Evolutionary conservation across 2,797 vertebrate species (phyloP), one percentile per base, ranked within the genome.

Genomic region (Halcyon smyrnensis): DNA sequence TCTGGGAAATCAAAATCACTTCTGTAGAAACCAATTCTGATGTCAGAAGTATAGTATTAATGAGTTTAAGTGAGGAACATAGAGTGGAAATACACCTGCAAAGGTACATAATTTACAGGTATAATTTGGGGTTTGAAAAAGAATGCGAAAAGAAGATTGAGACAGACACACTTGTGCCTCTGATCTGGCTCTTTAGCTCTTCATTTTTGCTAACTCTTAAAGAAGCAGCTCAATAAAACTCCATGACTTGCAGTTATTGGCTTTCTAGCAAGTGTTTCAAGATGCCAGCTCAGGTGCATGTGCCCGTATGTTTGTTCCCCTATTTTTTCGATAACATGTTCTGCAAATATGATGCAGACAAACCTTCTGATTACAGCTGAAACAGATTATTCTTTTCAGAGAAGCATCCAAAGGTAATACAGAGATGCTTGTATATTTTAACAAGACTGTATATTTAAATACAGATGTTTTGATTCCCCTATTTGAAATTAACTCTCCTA

Each of bases 1-100:
- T 84, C 57, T 73, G 45, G 85, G 68, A 93, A 94, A 51, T 92
- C 21, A 59, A 65, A 94, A 87, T 89, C 45, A 54, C 56, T 94
- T 77, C 65, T 87, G 84, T 84, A 77, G 36, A 43, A 87, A 51
- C 25, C 64, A 90, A 8, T 71, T 90, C 14, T 89, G 60, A 84
- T 93, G 60, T 80, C 81, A 83, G 41, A 83, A 83, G 45, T 23
- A 48, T 39, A 56, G 9, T 71, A 54, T 75, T 87, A 70, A 82
- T 89, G 81, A 71, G 34, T 65, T 71, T 64, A 81, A 62, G n/a
- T 34, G 48, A 85, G 68, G 43, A 85, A 51, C 27, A 41, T 19
- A 48, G 51, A 50, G 12, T 48, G 32, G 45, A 82, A 89, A 80
- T 75, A 36, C 2, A 39, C 34, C 37, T 89, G n/a, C 23, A 46